These are phyloP conservation scores for Drosophila nebulosa DNA, from an alignment of 1,140 invertebrate species.

Conservation along the genomic window DNA sequence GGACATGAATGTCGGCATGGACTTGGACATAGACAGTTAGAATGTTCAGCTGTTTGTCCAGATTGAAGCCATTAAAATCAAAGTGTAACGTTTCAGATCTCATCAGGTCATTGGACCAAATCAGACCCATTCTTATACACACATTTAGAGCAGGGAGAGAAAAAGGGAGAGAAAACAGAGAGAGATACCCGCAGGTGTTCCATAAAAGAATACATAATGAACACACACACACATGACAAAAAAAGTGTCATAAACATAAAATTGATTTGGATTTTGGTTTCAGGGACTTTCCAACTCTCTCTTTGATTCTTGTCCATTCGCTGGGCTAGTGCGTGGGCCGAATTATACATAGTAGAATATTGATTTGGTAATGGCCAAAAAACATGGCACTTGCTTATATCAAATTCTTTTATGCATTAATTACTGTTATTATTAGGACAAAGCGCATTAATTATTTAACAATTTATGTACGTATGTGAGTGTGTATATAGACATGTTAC, in stretches of 20 bases:
- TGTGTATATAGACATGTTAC: background rate
- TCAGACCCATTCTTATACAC: background rate
- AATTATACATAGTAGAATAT: constrained; percentile 27
- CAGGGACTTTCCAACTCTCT: constrained; percentile 50
- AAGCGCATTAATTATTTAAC: constrained; percentile 61
- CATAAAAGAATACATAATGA: constrained; percentile 28
- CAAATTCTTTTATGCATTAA: constrained; percentile 53
- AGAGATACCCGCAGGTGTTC: constrained; percentile 33
- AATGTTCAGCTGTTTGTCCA: constrained; percentile 45
- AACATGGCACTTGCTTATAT: constrained; percentile 3
- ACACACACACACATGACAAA: background rate
- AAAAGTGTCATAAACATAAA: constrained; percentile 72
- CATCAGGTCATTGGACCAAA: constrained; percentile 5
- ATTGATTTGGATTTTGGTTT: constrained; percentile 59
- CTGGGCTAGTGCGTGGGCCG: constrained; percentile 51
- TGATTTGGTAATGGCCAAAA: constrained; percentile 45
- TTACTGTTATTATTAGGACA: constrained; percentile 69
- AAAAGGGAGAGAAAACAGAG: no score
- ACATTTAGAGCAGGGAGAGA: no score
- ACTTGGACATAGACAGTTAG: background rate
- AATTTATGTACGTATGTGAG: background rate
- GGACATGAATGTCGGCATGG: background rate
- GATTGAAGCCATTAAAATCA: constrained; percentile 52
- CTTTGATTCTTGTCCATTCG: constrained; percentile 4
- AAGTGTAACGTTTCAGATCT: constrained; percentile 33